Percentiles rank a stretch among this genome's conserved stretches.
Conservation (phyloP, 2,797 vertebrate genomes). For the Myripristis jacobus region DNA sequence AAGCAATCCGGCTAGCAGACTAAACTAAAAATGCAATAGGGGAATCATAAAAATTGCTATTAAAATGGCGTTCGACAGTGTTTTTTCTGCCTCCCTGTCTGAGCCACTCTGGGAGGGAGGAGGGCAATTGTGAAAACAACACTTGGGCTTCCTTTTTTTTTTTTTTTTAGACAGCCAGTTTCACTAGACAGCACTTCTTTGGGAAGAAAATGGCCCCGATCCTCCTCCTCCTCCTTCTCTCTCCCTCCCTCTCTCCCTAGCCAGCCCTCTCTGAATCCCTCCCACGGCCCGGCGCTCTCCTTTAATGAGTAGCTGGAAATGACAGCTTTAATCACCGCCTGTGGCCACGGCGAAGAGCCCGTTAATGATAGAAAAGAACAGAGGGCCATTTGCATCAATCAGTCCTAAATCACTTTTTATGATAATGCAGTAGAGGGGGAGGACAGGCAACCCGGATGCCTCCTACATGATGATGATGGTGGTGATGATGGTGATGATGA, state of each 20-base stretch:
- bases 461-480: conserved; percentile 92
- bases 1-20: too few species aligned
- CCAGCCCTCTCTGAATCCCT: conserved; percentile 80
- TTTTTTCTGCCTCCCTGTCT: conserved; percentile 45
- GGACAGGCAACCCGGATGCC: conserved; percentile 89
- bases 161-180: conserved; percentile 62
- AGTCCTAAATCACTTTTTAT: conserved; percentile 99
- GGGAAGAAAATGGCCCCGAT: conserved; percentile 74
- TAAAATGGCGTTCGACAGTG: conserved; percentile 68
- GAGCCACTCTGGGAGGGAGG: conserved; percentile 51
- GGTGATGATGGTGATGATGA: too few species aligned
- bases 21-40: conserved; percentile 67
- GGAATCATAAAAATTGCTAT: conserved; percentile 68
- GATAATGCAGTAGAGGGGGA: conserved; percentile 95
- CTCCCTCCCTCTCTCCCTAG: conserved; percentile 63
- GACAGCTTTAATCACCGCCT: conserved; percentile 99
- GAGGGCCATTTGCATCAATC: conserved; percentile 99
- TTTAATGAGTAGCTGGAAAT: conserved; percentile 99
- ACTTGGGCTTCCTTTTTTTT: conserved; percentile 39
- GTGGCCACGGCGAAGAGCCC: conserved; percentile 96
- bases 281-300: conserved; percentile 87
- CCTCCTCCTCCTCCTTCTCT: conserved; percentile 79
- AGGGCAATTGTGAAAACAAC: conserved; percentile 67
- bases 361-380: conserved; percentile 99
- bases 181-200: conserved; percentile 58